Conservation (phyloP, 2,888 invertebrate species). For the Tiliacea citrago region DNA sequence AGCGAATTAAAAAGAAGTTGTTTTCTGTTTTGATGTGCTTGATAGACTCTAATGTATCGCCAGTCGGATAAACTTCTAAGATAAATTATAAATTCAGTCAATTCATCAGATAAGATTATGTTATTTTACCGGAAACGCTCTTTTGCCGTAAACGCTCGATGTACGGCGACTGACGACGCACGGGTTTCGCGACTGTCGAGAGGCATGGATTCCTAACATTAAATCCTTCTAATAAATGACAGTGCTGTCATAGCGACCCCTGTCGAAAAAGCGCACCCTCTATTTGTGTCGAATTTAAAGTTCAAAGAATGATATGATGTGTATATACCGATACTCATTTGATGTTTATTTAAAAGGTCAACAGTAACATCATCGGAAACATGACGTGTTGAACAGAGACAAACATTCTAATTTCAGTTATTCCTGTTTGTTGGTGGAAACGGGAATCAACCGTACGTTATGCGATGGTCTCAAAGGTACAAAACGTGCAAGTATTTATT, state of each 20-base stretch:
- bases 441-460: constrained; percentile 6
- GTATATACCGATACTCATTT: neutral
- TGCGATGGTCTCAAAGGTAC: constrained; percentile 16
- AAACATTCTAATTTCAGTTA: constrained; percentile 35
- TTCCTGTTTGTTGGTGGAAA: constrained; percentile 6
- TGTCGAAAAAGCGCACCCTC: neutral
- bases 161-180: too few relatives aligned
- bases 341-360: constrained; percentile 21
- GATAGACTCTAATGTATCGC: too few relatives aligned
- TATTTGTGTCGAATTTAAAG: constrained; percentile 5
- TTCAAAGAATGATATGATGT: constrained; percentile 1
- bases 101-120: too few relatives aligned
- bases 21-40: neutral
- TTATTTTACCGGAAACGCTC: too few relatives aligned
- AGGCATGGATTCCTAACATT: neutral
- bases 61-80: too few relatives aligned
- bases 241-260: neutral
- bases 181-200: too few relatives aligned
- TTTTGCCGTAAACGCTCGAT: too few relatives aligned
- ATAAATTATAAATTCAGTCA: too few relatives aligned
- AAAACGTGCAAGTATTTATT: constrained; percentile 1
- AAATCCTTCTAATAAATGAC: neutral
- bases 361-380: neutral
- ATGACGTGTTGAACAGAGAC: neutral
- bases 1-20: neutral